These are phyloP conservation scores for Drosophila recens DNA, from an alignment of 2,888 invertebrate genomes.

Conservation along the genomic window DNA sequence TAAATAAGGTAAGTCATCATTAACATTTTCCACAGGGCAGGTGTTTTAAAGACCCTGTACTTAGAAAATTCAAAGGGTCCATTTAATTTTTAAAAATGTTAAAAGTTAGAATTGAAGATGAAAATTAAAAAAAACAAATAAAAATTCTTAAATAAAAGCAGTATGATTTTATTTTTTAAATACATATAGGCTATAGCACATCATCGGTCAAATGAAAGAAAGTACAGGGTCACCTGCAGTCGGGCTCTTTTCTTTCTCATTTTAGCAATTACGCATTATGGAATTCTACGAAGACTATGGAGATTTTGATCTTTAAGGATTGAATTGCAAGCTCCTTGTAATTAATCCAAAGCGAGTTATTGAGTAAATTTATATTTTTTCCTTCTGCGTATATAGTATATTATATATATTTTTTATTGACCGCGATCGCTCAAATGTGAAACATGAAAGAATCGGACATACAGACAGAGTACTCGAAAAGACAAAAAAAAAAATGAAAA, in stretches of 20 bases:
- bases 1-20: constrained; percentile 56
- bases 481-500: constrained; percentile 14
- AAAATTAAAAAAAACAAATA: too few species aligned
- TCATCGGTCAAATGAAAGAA: too few species aligned
- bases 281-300: constrained; percentile 35
- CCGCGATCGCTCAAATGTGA: constrained; percentile 82
- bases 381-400: not conserved
- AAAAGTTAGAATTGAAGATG: too few species aligned
- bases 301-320: not conserved
- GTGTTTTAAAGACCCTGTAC: constrained; percentile 42
- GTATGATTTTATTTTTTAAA: too few species aligned
- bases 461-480: constrained; percentile 2
- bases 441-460: constrained; percentile 53
- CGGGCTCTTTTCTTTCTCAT: constrained; percentile 9
- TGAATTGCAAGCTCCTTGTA: not conserved
- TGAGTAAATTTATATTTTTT: not conserved
- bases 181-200: too few species aligned
- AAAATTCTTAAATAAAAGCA: too few species aligned
- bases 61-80: too few species aligned
- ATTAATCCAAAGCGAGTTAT: constrained; percentile 1
- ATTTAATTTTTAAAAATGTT: too few species aligned
- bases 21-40: constrained; percentile 75
- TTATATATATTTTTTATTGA: constrained; percentile 62
- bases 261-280: constrained; percentile 65
- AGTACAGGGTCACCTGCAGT: too few species aligned